phyloP scores from a whole-genome alignment of 92 coral and sea anemone genomes.

The Scolanthus callimorphus region DNA sequence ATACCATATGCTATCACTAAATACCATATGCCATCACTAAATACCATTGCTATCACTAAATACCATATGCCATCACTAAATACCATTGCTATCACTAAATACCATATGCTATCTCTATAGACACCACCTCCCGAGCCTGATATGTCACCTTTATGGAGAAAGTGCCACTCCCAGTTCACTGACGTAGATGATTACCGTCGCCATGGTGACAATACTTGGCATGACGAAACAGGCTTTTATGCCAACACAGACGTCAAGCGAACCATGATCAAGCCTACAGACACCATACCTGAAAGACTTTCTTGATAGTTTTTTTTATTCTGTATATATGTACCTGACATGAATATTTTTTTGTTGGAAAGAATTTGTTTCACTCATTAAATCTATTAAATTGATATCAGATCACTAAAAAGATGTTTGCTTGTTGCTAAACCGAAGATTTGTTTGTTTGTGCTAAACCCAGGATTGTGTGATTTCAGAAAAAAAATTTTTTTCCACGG shows the following conservation, averaged over 20 bases:
- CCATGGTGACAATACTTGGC: slow-evolving; percentile 95
- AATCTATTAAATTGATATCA: too few relatives aligned
- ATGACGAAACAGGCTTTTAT: slow-evolving; percentile 79
- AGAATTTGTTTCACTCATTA: neutral
- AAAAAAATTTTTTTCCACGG: too few relatives aligned
- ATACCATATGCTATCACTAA: too few relatives aligned
- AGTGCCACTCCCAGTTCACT: slow-evolving; percentile 95
- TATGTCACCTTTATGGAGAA: slow-evolving; percentile 85
- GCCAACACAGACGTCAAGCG: slow-evolving; percentile 63
- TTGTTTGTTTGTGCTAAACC: too few relatives aligned
- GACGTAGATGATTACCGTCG: slow-evolving; percentile 95
- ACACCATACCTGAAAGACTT: slow-evolving; percentile 89
- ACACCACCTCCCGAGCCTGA: slow-evolving; percentile 80
- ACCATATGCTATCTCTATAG: slow-evolving; percentile 44
- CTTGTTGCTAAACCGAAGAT: too few relatives aligned
- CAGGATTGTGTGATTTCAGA: too few relatives aligned
- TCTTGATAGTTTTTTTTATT: slow-evolving; percentile 23
- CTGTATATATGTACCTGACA: too few relatives aligned
- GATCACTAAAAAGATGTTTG: too few relatives aligned
- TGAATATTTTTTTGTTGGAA: neutral
- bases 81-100: too few relatives aligned
- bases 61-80: too few relatives aligned
- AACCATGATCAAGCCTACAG: slow-evolving; percentile 61
- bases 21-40: too few relatives aligned
- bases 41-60: too few relatives aligned